Conservation (phyloP, 2,113 vertebrate species). For the Poeciliopsis turrubarensis region DNA sequence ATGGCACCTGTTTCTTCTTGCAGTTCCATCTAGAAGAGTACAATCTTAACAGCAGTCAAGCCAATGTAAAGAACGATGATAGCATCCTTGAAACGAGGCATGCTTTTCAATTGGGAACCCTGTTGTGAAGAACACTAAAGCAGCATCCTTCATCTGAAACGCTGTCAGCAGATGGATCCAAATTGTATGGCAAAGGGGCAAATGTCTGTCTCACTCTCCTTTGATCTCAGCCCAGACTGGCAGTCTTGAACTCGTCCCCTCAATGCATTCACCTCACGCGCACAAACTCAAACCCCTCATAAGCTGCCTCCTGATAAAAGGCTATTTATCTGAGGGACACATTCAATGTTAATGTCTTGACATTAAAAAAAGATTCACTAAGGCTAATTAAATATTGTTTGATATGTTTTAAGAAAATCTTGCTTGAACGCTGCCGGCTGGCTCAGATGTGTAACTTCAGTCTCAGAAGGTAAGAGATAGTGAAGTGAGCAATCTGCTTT, state of each 20-base stretch:
- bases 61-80: constrained; percentile 48
- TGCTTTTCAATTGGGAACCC: constrained; percentile 35
- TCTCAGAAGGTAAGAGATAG: constrained; percentile 34
- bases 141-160: constrained; percentile 42
- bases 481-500: constrained; percentile 43
- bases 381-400: constrained; percentile 38
- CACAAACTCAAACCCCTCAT: constrained; percentile 3
- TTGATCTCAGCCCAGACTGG: constrained; percentile 41
- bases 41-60: constrained; percentile 53
- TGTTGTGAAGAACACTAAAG: constrained; percentile 41
- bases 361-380: constrained; percentile 28
- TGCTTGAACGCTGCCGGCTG: constrained; percentile 25
- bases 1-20: constrained; percentile 20
- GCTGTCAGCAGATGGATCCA: constrained; percentile 47
- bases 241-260: constrained; percentile 13
- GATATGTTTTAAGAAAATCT: constrained; percentile 26
- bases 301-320: constrained; percentile 16
- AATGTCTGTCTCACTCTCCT: constrained; percentile 35
- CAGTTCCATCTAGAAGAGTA: constrained; percentile 49
- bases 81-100: constrained; percentile 27
- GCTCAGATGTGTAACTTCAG: constrained; percentile 43
- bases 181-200: constrained; percentile 19
- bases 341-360: constrained; percentile 17
- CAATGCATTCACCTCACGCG: constrained; percentile 16
- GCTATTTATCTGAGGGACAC: constrained; percentile 15